Evolutionary conservation across 35 echinoderm and acorn worm species (phyloP).

Genomic region (Heliocidaris erythrogramma): DNA sequence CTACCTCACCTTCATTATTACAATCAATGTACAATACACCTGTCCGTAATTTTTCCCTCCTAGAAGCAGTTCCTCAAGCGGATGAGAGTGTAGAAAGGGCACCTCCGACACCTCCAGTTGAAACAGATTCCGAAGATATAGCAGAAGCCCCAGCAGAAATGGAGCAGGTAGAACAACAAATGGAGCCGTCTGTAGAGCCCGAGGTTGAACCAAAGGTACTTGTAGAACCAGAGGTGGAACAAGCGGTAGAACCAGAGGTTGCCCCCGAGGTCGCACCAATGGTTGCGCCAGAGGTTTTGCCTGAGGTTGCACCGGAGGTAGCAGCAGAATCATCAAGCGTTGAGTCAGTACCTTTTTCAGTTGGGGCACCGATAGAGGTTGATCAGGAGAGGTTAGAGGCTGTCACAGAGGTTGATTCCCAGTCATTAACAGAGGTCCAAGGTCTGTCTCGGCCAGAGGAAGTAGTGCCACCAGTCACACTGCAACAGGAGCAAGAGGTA

Average conservation of each 20-base stretch:
- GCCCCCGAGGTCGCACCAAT: background rate
- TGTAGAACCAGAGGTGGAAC: background rate
- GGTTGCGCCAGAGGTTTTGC: background rate
- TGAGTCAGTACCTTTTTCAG: background rate
- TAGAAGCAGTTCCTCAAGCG: background rate
- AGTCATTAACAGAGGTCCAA: background rate
- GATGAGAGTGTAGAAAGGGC: background rate
- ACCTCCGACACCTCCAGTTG: background rate
- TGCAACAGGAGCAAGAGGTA: constrained; percentile 31
- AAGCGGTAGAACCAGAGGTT: background rate
- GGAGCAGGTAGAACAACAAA: background rate
- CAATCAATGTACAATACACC: background rate
- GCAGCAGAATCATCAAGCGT: background rate
- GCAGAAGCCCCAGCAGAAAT: background rate
- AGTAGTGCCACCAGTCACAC: background rate
- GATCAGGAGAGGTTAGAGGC: background rate
- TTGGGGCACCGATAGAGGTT: background rate
- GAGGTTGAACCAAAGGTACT: background rate
- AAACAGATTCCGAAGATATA: background rate
- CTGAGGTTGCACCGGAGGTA: background rate
- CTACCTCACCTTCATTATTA: background rate
- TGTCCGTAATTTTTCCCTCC: background rate
- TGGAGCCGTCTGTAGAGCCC: background rate
- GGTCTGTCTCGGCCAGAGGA: background rate
- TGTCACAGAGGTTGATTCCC: background rate